Evolutionary conservation across 2,113 vertebrate species (phyloP).

Genomic region (Haemorhous mexicanus): DNA sequence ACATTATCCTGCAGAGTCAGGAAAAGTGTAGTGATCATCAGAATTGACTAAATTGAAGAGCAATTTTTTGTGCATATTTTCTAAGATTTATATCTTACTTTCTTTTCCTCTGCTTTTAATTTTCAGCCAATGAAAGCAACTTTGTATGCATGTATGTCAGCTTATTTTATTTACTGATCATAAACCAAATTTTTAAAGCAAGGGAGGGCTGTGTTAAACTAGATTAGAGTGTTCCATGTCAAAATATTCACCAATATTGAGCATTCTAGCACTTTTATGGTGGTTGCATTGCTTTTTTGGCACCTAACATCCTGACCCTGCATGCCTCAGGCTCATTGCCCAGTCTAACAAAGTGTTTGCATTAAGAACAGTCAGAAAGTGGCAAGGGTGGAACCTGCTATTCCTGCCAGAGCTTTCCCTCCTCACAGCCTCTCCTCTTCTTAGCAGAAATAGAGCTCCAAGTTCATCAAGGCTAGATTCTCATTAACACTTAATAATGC

Average conservation of each 20-base stretch:
- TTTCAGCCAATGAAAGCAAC: neutral
- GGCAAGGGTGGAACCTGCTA: neutral
- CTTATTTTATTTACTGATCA: neutral
- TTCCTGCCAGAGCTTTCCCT: neutral
- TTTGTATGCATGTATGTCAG: neutral
- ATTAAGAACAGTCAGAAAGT: neutral
- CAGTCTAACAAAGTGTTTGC: neutral
- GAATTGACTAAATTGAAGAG: neutral
- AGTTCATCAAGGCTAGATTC: constrained; percentile 30
- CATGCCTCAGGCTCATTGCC: neutral
- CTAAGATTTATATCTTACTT: neutral
- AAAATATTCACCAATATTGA: neutral
- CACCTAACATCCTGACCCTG: neutral
- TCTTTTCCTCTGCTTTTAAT: neutral
- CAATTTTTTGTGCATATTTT: neutral
- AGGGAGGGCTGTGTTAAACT: neutral
- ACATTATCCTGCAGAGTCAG: neutral
- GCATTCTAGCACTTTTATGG: neutral
- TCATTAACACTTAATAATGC: constrained; percentile 45
- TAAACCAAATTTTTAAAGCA: neutral
- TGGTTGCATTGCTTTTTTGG: neutral
- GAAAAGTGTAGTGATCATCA: neutral
- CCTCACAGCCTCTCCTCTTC: neutral
- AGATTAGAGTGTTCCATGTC: neutral
- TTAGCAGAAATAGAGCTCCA: neutral